phyloP scores from a whole-genome alignment of 2,797 vertebrate genomes.

The Tolypeutes matacus region DNA sequence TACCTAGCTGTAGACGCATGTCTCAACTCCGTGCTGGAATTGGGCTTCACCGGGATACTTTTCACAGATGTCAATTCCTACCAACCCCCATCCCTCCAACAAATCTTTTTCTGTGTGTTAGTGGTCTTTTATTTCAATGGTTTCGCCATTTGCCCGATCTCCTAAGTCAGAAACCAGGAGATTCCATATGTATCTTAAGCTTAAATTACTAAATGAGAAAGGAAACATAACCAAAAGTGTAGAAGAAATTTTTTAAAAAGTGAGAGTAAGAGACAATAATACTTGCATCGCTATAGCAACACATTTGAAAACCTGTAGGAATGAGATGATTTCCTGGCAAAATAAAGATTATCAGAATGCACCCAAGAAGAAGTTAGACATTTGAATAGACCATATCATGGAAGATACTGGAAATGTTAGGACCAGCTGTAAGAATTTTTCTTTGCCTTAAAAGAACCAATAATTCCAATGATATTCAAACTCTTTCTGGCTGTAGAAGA shows the following conservation, averaged over 20 bases:
- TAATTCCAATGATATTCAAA: neutral
- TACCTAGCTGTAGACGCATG: neutral
- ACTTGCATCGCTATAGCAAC: neutral
- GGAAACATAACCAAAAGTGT: neutral
- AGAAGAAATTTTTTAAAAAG: neutral
- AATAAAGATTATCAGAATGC: neutral
- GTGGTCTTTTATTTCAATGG: neutral
- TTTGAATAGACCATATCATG: neutral
- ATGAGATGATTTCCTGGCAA: neutral
- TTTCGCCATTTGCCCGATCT: neutral
- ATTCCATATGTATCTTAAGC: neutral
- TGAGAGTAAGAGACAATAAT: neutral
- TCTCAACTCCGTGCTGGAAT: neutral
- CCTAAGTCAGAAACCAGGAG: neutral
- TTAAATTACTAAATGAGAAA: neutral
- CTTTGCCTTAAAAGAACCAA: neutral
- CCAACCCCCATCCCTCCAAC: no score
- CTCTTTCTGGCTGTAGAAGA: neutral
- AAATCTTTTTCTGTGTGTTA: neutral
- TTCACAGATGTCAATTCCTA: neutral
- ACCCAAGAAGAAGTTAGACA: neutral
- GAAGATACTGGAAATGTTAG: neutral
- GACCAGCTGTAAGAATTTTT: neutral
- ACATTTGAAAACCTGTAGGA: neutral
- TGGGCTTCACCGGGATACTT: neutral